phyloP scores from a whole-genome alignment of 92 coral and sea anemone genomes.

The Phenganax stokvisi region DNA sequence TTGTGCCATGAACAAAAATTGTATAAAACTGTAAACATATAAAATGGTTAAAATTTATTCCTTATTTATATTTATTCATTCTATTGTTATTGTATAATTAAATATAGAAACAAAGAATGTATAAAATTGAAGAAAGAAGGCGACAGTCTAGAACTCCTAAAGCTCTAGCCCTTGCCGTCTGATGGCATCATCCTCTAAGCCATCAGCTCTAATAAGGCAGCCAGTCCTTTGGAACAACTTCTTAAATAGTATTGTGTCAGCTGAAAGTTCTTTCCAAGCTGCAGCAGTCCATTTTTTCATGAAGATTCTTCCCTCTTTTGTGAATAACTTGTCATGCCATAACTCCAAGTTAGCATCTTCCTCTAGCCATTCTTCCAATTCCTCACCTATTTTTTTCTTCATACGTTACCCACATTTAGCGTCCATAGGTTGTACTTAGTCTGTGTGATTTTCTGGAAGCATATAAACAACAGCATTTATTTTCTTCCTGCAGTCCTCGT shows the following conservation, averaged over 20 bases:
- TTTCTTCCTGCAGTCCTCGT: constrained; percentile 11
- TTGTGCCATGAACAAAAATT: too few species aligned
- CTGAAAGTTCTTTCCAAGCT: constrained; percentile 39
- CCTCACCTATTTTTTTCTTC: constrained; percentile 46
- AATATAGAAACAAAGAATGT: not conserved
- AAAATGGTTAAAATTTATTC: too few species aligned
- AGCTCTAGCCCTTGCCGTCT: not conserved
- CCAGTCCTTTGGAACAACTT: too few species aligned
- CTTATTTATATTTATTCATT: too few species aligned
- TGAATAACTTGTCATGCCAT: constrained; percentile 49
- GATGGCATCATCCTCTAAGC: constrained; percentile 1
- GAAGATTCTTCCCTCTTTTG: constrained; percentile 49
- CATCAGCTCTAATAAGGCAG: constrained; percentile 7
- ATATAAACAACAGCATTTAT: constrained; percentile 50
- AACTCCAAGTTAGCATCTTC: constrained; percentile 46
- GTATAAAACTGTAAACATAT: too few species aligned
- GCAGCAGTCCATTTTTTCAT: constrained; percentile 49
- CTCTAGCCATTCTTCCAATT: constrained; percentile 52
- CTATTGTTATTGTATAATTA: not conserved
- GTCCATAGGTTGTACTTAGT: constrained; percentile 57
- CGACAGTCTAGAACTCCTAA: not conserved
- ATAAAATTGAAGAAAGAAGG: not conserved
- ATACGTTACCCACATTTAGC: constrained; percentile 52
- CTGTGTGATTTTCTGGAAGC: constrained; percentile 52
- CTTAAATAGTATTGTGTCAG: constrained; percentile 23